Evolutionary conservation across 2,113 vertebrate genomes (phyloP).

Genomic region (Diphyllodes magnificus): DNA sequence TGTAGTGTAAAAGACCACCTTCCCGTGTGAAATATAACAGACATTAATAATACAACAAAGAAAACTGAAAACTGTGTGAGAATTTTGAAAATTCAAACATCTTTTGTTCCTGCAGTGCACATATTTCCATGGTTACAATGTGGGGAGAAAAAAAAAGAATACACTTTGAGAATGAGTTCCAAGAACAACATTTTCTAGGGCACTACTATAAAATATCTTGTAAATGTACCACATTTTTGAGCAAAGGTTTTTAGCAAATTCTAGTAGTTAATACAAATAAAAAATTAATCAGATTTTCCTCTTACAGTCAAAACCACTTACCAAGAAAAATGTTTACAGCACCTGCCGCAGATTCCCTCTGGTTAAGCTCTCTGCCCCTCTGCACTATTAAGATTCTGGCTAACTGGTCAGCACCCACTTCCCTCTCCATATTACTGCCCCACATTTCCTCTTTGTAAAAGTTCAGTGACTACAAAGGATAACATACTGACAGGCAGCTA

Average conservation of each 20-base stretch:
- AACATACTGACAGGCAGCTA: not conserved
- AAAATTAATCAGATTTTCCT: not conserved
- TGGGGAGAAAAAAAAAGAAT: not conserved
- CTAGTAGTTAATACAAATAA: not conserved
- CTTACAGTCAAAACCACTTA: not conserved
- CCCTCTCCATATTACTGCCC: not conserved
- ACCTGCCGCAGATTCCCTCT: not conserved
- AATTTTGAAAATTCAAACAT: not conserved
- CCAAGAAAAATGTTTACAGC: not conserved
- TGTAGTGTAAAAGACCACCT: not conserved
- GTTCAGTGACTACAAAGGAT: not conserved
- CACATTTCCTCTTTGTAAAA: not conserved
- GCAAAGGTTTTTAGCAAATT: not conserved
- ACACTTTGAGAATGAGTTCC: conserved; percentile 15
- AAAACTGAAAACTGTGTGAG: not conserved
- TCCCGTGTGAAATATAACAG: not conserved
- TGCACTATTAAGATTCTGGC: not conserved
- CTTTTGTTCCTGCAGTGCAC: not conserved
- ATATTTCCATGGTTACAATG: conserved; percentile 12
- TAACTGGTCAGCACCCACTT: not conserved
- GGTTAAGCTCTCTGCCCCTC: not conserved
- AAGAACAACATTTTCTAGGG: conserved; percentile 8
- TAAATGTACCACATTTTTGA: not conserved
- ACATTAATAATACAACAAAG: not conserved
- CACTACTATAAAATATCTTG: not conserved